Evolutionary conservation across 37 sponge, comb jelly and placozoan species (phyloP).

Genomic region (Eunapius fragilis): DNA sequence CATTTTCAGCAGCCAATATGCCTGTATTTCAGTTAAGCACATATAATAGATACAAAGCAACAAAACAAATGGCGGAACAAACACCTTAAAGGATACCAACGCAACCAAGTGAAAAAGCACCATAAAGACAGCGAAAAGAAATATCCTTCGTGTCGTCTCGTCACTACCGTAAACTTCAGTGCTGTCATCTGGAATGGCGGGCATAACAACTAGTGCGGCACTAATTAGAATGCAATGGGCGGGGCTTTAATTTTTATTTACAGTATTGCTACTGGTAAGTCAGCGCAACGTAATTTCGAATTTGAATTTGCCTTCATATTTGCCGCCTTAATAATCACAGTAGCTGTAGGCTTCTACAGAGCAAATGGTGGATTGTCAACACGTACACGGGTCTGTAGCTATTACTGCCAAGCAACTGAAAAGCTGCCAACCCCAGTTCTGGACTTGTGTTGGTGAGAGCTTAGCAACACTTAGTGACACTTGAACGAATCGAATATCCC

Average conservation of each 20-base stretch:
- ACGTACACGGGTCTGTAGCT: constrained; percentile 30
- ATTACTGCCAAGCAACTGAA: constrained; percentile 18
- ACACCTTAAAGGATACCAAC: constrained; percentile 61
- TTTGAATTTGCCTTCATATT: neutral
- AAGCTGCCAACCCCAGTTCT: constrained; percentile 16
- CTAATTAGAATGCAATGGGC: neutral
- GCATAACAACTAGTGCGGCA: neutral
- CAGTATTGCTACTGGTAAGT: neutral
- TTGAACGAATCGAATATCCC: too few relatives aligned
- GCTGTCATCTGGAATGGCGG: neutral
- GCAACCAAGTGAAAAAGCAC: constrained; percentile 78
- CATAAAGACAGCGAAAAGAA: constrained; percentile 60
- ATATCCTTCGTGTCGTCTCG: neutral
- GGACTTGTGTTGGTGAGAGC: constrained; percentile 50
- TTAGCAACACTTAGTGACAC: too few relatives aligned
- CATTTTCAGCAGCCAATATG: constrained; percentile 29
- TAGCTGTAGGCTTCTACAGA: neutral
- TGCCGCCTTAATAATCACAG: neutral
- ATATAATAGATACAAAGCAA: neutral
- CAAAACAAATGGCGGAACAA: neutral
- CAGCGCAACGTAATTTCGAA: neutral
- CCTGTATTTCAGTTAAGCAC: neutral
- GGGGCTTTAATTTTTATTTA: neutral
- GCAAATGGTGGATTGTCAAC: constrained; percentile 55
- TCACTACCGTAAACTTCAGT: neutral